Evolutionary conservation across 2,113 vertebrate species (phyloP).

Genomic region (Drymodes brunneopygia): DNA sequence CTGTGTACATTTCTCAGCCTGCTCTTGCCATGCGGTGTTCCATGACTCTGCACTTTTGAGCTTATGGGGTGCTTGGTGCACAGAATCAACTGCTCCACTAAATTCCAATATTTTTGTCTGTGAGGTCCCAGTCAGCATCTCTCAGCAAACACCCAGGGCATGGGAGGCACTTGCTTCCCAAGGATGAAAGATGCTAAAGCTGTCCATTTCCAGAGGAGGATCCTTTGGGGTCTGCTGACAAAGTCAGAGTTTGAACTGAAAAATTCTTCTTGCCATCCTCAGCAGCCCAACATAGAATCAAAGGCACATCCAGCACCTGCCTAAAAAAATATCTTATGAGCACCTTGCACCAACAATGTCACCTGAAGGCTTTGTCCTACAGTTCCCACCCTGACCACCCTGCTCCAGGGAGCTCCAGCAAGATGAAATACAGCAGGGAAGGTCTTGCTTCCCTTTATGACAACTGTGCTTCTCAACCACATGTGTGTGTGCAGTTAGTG

Average conservation of each 20-base stretch:
- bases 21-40: not conserved
- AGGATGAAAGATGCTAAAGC: not conserved
- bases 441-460: not conserved
- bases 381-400: not conserved
- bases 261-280: not conserved
- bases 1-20: fast-evolving
- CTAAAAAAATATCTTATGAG: not conserved
- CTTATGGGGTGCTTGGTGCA: not conserved
- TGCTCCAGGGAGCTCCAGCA: not conserved
- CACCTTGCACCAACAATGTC: not conserved
- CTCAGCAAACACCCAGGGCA: not conserved
- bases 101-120: not conserved
- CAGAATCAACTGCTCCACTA: not conserved
- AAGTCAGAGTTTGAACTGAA: not conserved
- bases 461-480: not conserved
- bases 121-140: not conserved
- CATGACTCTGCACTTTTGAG: not conserved
- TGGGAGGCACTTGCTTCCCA: not conserved
- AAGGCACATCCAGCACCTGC: not conserved
- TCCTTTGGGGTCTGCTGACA: not conserved
- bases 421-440: not conserved
- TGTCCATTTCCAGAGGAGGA: not conserved
- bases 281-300: not conserved
- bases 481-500: not conserved
- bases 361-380: not conserved